Evolutionary conservation across 2,797 vertebrate species (phyloP).

Genomic region (Anguilla pacifica): DNA sequence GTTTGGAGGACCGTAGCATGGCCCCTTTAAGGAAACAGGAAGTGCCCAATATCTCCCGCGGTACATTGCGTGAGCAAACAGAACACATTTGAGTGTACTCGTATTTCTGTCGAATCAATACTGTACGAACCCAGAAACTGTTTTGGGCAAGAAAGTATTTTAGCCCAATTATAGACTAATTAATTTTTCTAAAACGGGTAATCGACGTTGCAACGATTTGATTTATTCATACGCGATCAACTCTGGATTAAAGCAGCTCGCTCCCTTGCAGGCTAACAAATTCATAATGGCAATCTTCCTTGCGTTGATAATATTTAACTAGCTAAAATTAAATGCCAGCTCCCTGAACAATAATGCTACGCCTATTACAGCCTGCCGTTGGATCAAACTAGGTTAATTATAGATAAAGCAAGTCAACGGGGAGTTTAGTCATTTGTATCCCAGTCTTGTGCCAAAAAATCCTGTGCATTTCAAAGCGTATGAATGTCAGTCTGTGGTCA

Average conservation of each 20-base stretch:
- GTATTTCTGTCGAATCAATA: neutral
- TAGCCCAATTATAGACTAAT: no score
- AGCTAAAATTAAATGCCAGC: neutral
- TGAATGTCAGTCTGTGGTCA: neutral
- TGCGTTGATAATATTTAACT: no score
- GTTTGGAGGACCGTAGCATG: neutral
- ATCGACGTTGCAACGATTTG: no score
- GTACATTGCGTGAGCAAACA: neutral
- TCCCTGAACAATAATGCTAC: no score
- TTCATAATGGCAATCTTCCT: no score
- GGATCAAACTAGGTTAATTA: neutral
- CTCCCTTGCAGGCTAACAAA: no score
- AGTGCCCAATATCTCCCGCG: neutral
- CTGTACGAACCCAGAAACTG: neutral
- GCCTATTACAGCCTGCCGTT: neutral
- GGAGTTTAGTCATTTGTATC: no score
- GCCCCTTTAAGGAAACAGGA: constrained; percentile 3
- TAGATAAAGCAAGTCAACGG: no score
- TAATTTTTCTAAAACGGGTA: no score
- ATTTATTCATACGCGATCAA: no score
- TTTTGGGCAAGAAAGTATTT: neutral
- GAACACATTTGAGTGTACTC: neutral
- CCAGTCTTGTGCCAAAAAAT: neutral
- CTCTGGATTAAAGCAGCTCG: no score
- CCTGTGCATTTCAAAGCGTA: neutral